A percentile compares a stretch with the other conserved stretches of the same genome.
Evolutionary conservation across 1,140 invertebrate species (phyloP).

Genomic region (Idris sp.): DNA sequence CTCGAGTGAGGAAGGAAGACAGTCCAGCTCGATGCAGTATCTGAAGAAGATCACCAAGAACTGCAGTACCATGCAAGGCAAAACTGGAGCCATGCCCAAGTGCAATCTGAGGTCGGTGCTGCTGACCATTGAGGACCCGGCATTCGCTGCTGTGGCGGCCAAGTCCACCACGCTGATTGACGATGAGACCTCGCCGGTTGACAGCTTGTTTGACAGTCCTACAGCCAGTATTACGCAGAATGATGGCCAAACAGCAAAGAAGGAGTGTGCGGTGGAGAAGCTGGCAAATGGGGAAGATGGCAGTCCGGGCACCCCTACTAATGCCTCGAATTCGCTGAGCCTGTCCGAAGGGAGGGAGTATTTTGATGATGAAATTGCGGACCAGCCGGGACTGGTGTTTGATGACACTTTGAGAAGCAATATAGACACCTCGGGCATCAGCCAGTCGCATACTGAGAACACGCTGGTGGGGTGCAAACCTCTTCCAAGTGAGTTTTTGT

Average conservation of each 20-base stretch:
- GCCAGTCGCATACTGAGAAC: conserved; percentile 70
- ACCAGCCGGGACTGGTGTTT: conserved; percentile 90
- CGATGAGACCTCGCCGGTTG: conserved; percentile 88
- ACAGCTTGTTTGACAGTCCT: conserved; percentile 85
- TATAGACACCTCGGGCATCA: conserved; percentile 67
- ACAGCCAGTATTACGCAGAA: conserved; percentile 79
- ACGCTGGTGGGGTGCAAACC: conserved; percentile 70
- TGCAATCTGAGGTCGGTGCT: conserved; percentile 73
- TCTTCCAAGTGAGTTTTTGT: conserved; percentile 71
- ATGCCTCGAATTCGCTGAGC: conserved; percentile 86
- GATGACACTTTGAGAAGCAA: conserved; percentile 79
- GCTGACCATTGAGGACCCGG: conserved; percentile 84
- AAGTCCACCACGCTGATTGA: conserved; percentile 84
- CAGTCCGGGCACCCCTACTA: conserved; percentile 86
- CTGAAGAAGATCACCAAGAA: conserved; percentile 66
- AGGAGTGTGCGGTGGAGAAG: conserved; percentile 75
- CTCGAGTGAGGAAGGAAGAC: conserved; percentile 79
- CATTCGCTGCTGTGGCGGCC: conserved; percentile 85
- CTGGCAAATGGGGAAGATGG: conserved; percentile 75
- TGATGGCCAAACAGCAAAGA: conserved; percentile 68
- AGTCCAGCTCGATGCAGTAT: conserved; percentile 67
- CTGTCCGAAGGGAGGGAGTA: conserved; percentile 85
- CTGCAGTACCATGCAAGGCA: no score
- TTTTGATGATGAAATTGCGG: conserved; percentile 93
- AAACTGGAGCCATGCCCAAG: conserved; percentile 69